Percentiles rank a stretch among this genome's conserved stretches.
Evolutionary conservation across 2,113 vertebrate genomes (phyloP).

Genomic region (Sus scrofa): DNA sequence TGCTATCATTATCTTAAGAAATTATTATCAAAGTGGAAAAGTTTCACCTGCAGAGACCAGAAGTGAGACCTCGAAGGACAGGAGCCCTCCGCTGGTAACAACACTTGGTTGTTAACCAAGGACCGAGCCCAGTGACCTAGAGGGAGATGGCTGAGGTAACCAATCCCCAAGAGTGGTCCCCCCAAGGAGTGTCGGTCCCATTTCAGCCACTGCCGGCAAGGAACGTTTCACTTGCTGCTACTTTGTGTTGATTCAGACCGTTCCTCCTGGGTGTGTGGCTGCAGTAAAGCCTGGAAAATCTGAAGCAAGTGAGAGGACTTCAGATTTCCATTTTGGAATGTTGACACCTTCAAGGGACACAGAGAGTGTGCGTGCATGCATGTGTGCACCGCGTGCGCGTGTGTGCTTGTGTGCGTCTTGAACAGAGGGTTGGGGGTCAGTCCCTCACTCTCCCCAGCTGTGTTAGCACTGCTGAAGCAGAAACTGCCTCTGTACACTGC

Average conservation of each 20-base stretch:
- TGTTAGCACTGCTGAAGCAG: not conserved
- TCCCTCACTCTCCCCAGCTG: not conserved
- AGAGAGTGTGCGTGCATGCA: not conserved
- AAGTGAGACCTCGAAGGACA: conserved; percentile 68
- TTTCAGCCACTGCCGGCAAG: conserved; percentile 34
- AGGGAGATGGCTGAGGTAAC: conserved; percentile 77
- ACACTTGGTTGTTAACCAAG: conserved; percentile 73
- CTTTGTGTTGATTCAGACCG: conserved; percentile 34
- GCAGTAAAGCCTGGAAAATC: conserved; percentile 58
- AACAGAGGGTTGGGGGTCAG: not conserved
- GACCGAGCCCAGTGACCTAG: conserved; percentile 37
- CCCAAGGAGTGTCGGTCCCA: conserved; percentile 4
- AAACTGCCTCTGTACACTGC: not conserved
- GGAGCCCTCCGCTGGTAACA: conserved; percentile 25
- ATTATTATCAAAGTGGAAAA: conserved; percentile 50
- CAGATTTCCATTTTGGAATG: conserved; percentile 60
- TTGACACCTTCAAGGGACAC: not conserved
- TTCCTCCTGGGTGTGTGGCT: conserved; percentile 58
- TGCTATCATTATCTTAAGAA: not conserved
- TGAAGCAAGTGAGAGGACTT: conserved; percentile 55
- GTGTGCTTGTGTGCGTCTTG: not conserved
- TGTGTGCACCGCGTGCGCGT: too few species aligned
- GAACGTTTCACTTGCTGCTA: conserved; percentile 35
- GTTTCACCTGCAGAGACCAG: conserved; percentile 64
- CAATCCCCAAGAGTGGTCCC: conserved; percentile 63